Conservation (phyloP, 64 coral and sea anemone genomes). For the Platygyra sinensis region DNA sequence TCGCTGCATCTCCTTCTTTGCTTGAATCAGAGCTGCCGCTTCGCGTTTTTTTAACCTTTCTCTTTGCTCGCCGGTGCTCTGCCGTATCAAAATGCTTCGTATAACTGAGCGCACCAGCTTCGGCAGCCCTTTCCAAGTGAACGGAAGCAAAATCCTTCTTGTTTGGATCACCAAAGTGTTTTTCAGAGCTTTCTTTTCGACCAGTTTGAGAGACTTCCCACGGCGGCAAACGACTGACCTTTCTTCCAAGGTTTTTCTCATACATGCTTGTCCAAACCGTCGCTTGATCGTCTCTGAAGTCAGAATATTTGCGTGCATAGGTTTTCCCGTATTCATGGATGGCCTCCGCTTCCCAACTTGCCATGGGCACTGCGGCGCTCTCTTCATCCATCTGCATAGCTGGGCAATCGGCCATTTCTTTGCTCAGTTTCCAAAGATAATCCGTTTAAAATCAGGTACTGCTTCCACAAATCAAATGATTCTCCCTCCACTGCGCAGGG, state of each 20-base stretch:
- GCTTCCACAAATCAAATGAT: neutral
- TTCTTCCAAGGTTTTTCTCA: conserved; percentile 90
- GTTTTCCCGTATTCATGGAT: conserved; percentile 65
- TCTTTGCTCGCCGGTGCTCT: conserved; percentile 25
- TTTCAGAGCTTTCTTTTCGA: conserved; percentile 28
- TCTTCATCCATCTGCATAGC: conserved; percentile 1
- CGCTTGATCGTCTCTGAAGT: conserved; percentile 82
- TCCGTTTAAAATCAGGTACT: neutral
- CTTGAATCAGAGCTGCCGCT: neutral
- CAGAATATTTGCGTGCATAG: conserved; percentile 73
- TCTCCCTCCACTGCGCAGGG: no score
- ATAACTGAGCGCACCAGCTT: conserved; percentile 29
- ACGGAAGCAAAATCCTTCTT: conserved; percentile 74
- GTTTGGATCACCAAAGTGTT: conserved; percentile 7
- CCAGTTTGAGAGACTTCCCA: conserved; percentile 57
- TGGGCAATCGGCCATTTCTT: conserved; percentile 1
- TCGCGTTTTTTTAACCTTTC: conserved; percentile 4
- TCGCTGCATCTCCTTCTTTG: neutral
- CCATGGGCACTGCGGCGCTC: neutral
- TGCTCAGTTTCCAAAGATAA: neutral
- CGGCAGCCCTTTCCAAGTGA: conserved; percentile 60
- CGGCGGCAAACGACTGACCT: conserved; percentile 79
- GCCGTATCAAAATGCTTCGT: conserved; percentile 59
- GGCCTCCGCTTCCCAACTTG: conserved; percentile 59
- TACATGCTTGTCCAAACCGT: conserved; percentile 93